Percentiles rank a stretch among this genome's conserved stretches.
Evolutionary conservation across 37 sponge, comb jelly and placozoan species (phyloP).

Genomic region (Oscarella lobularis): DNA sequence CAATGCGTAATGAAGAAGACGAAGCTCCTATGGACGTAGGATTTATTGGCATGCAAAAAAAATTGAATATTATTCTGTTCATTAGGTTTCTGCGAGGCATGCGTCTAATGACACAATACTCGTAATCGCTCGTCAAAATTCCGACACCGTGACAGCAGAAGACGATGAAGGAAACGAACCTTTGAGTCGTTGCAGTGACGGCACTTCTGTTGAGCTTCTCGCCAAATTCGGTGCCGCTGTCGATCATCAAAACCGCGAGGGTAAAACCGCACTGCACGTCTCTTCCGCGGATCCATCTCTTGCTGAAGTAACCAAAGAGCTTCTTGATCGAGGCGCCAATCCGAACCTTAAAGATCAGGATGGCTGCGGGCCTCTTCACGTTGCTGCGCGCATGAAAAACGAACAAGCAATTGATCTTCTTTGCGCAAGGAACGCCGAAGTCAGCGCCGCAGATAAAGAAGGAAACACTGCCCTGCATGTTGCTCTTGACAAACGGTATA

Average conservation of each 20-base stretch:
- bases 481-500: not conserved
- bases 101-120: not conserved
- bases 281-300: not conserved
- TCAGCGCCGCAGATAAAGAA: not conserved
- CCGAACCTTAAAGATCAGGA: conserved; percentile 25
- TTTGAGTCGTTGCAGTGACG: not conserved
- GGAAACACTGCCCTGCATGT: not conserved
- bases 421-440: not conserved
- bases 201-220: not conserved
- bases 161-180: not conserved
- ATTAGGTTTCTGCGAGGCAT: not conserved
- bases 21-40: not conserved
- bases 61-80: not conserved
- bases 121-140: not conserved
- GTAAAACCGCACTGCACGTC: not conserved
- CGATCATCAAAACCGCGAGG: not conserved
- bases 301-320: not conserved
- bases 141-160: not conserved
- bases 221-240: not conserved
- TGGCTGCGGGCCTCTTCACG: conserved; percentile 45
- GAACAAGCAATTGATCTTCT: conserved; percentile 17
- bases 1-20: not conserved
- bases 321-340: conserved; percentile 27
- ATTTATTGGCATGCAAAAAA: too few relatives aligned
- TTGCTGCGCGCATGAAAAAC: conserved; percentile 30